A percentile compares a stretch with the other conserved stretches of the same genome.
phyloP scores from a whole-genome alignment of 2,113 vertebrate species.

The Shinisaurus crocodilurus region DNA sequence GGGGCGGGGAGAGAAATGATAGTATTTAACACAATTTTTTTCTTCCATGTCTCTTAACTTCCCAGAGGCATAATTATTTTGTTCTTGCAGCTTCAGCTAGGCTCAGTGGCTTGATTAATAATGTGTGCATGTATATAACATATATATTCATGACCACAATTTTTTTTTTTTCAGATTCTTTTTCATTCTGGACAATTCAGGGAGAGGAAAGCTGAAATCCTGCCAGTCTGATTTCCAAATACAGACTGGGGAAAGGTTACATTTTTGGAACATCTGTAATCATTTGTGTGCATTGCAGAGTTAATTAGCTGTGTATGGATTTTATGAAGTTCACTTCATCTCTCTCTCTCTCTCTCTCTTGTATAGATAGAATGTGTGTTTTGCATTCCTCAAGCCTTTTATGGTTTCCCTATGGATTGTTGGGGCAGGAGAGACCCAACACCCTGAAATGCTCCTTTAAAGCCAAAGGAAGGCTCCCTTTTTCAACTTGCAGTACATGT shows the following conservation, averaged over 20 bases:
- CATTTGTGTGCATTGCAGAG: conserved; percentile 24
- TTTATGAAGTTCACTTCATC: conserved; percentile 31
- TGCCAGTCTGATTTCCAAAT: conserved; percentile 8
- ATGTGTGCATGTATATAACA: background rate
- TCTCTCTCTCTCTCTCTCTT: background rate
- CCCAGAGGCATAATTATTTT: conserved; percentile 17
- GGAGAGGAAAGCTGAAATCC: background rate
- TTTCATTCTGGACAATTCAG: background rate
- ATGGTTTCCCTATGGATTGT: background rate
- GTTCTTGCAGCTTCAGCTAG: background rate
- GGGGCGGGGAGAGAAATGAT: background rate
- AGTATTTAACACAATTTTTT: background rate
- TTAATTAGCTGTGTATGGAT: conserved; percentile 38
- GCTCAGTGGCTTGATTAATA: conserved; percentile 19
- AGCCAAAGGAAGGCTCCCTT: background rate
- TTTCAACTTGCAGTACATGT: background rate
- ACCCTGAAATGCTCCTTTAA: background rate
- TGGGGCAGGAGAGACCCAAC: background rate
- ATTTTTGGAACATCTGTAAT: conserved; percentile 35
- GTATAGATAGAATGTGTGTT: conserved; percentile 12
- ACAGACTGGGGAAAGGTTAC: background rate
- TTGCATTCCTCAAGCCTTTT: conserved; percentile 12
- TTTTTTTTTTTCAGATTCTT: background rate
- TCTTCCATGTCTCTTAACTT: background rate
- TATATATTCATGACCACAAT: background rate